Evolutionary conservation across 1,140 invertebrate genomes (phyloP).

Genomic region (Telenomus remus): DNA sequence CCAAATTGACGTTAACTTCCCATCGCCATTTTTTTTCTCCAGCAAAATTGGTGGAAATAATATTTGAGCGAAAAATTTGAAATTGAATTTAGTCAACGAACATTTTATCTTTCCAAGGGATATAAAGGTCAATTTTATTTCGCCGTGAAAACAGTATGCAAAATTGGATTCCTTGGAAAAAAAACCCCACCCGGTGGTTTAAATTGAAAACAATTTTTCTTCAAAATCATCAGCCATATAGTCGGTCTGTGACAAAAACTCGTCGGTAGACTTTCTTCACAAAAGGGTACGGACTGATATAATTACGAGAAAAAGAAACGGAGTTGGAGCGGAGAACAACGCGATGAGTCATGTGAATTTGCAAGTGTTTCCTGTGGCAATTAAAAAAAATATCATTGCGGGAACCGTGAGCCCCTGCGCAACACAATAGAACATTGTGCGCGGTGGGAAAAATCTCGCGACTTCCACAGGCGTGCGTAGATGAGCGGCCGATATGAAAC

Average conservation of each 20-base stretch:
- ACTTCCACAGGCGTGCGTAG: neutral
- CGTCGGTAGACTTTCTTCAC: conserved; percentile 1
- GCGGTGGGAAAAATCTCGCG: conserved; percentile 15
- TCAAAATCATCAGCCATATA: too few species aligned
- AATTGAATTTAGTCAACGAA: too few species aligned
- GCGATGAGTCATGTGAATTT: conserved; percentile 34
- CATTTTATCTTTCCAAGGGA: too few species aligned
- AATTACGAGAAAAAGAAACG: conserved; percentile 17
- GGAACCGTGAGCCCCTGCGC: conserved; percentile 10
- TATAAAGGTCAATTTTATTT: too few species aligned
- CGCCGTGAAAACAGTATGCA: too few species aligned
- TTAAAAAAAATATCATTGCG: conserved; percentile 37
- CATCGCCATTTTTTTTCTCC: neutral
- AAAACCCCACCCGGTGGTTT: too few species aligned
- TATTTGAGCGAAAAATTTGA: too few species aligned
- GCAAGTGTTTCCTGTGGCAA: conserved; percentile 29
- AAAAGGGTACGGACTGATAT: conserved; percentile 24
- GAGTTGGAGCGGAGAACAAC: conserved; percentile 14
- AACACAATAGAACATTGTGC: conserved; percentile 38
- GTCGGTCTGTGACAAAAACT: neutral
- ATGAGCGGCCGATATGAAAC: conserved; percentile 12
- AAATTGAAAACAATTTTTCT: too few species aligned
- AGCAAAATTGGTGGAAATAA: too few species aligned
- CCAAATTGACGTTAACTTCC: conserved; percentile 6
- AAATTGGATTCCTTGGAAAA: too few species aligned